Evolutionary conservation across 2,888 invertebrate species (phyloP), one percentile per base, ranked within the genome.

Genomic region (Meliscaeva auricollis): DNA sequence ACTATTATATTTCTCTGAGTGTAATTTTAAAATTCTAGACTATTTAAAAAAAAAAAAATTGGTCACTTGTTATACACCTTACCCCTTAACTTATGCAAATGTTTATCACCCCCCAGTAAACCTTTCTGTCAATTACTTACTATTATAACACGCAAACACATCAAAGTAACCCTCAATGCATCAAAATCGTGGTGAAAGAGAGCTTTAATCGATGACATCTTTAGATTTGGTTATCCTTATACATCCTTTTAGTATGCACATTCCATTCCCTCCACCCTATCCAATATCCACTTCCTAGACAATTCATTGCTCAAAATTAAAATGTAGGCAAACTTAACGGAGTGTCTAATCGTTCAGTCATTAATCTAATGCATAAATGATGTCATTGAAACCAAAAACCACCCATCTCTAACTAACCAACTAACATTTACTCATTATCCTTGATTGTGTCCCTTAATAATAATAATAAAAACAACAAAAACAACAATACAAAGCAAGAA

Each of bases 311-410:
- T 85, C 81, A 80, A n/a, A 85, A 85, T 85, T 85, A 85, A 85
- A 85, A 81, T 85, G 85, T 85, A n/a, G n/a, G n/a, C n/a, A 85
- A 85, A 58, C 81, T 81, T 73, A 69, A 81, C 77, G 85, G 73
- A 35, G 48, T 76, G 85, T 76, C 85, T 85, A 85, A 85, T 85
- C 73, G 81, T 80, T 69, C 50, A 81, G 85, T 81, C 85, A 81
- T 85, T 85, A 85, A 85, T 81, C 76, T 85, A 85, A 85, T 85
- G 81, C 85, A 85, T 85, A 85, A 85, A 85, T 85, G 85, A 85
- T 85, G 85, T 85, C 69, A 80, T 73, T 77, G 69, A 77, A 78
- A 73, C 81, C 73, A 62, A 73, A 81, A 73, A 26, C 68, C 52
- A 75, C 70, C 52, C 17, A 48, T 30, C 48, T 41, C 41, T 17